phyloP scores from a whole-genome alignment of 2,888 invertebrate genomes.

The Chouioia cunea region DNA sequence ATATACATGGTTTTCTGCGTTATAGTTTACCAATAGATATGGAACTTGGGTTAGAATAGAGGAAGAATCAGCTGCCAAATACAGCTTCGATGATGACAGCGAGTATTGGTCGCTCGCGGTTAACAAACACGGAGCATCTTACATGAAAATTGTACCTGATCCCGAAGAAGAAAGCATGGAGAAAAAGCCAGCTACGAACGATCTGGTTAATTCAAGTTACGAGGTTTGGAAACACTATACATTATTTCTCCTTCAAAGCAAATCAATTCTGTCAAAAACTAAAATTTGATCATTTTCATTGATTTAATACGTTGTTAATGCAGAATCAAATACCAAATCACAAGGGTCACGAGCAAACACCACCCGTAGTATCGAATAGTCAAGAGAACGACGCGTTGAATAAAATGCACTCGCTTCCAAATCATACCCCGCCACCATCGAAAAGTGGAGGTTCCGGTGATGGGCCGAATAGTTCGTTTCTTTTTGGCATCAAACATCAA shows the following conservation, averaged over 20 bases:
- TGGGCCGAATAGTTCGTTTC: conserved; percentile 64
- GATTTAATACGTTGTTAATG: background rate
- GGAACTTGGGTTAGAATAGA: conserved; percentile 79
- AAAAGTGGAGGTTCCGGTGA: conserved; percentile 56
- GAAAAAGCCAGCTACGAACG: conserved; percentile 50
- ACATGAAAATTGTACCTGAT: conserved; percentile 74
- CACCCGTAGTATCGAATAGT: conserved; percentile 49
- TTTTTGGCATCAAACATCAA: conserved; percentile 64
- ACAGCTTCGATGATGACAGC: conserved; percentile 76
- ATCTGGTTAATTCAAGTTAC: no score
- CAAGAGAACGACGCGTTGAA: conserved; percentile 10
- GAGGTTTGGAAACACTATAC: no score
- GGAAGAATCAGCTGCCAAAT: conserved; percentile 74
- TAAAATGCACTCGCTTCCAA: conserved; percentile 58
- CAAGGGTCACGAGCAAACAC: conserved; percentile 12
- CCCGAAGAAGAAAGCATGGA: conserved; percentile 59
- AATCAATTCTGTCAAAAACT: no score
- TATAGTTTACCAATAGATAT: conserved; percentile 72
- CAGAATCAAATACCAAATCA: conserved; percentile 25
- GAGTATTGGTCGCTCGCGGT: conserved; percentile 82
- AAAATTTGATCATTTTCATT: no score
- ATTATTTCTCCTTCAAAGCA: no score
- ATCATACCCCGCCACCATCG: conserved; percentile 51
- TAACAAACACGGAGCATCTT: conserved; percentile 75
- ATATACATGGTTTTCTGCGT: background rate